Evolutionary conservation across 2,888 invertebrate genomes (phyloP).

Genomic region (Apeira syringaria): DNA sequence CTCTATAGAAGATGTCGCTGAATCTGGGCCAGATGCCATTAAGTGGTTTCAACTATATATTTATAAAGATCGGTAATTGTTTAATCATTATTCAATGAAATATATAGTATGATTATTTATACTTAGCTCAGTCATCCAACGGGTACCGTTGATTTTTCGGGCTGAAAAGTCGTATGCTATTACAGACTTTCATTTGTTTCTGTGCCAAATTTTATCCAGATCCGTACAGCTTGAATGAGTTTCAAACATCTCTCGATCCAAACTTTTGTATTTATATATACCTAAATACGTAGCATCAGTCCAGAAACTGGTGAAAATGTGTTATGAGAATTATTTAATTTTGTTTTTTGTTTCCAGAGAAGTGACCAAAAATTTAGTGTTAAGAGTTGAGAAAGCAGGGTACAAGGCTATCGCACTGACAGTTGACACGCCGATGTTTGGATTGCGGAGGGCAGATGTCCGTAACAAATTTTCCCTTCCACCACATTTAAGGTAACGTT

Average conservation of each 20-base stretch:
- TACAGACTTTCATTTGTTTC: no score
- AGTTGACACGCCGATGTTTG: constrained; percentile 95
- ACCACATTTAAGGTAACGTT: constrained; percentile 89
- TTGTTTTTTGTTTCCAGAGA: constrained; percentile 62
- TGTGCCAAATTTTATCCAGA: no score
- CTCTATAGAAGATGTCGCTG: constrained; percentile 94
- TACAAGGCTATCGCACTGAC: constrained; percentile 94
- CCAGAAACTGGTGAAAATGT: no score
- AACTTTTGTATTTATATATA: no score
- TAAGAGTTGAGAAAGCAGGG: constrained; percentile 91
- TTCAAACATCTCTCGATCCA: no score
- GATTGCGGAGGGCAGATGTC: constrained; percentile 91
- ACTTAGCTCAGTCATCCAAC: not conserved
- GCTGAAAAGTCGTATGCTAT: no score
- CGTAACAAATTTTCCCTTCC: constrained; percentile 94
- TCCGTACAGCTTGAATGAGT: no score
- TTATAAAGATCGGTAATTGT: constrained; percentile 88
- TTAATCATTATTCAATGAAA: no score
- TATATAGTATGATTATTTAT: not conserved
- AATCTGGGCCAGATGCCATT: constrained; percentile 87
- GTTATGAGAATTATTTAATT: not conserved
- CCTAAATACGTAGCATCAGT: no score
- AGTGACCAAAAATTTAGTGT: constrained; percentile 88
- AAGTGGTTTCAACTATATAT: constrained; percentile 98
- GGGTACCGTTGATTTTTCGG: no score